Percentiles rank a stretch among this genome's conserved stretches.
phyloP scores from a whole-genome alignment of 2,797 vertebrate genomes.

The Sebastes alutus region DNA sequence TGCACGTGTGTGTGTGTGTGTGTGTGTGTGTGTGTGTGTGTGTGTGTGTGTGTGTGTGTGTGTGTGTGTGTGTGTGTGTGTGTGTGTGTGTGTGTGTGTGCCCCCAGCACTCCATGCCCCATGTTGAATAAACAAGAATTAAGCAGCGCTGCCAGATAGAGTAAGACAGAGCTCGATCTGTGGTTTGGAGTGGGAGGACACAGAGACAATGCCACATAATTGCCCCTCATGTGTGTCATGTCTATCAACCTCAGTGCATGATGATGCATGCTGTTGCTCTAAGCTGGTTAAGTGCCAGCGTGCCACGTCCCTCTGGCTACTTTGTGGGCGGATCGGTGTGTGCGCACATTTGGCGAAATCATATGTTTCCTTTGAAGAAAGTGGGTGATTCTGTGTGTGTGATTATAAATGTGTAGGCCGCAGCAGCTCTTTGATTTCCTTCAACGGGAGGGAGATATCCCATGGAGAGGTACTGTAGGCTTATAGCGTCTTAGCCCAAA shows the following conservation, averaged over 20 bases:
- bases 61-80: background rate
- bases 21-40: background rate
- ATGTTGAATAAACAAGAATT: conserved; percentile 12
- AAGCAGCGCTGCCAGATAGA: conserved; percentile 25
- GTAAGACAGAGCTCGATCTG: conserved; percentile 17
- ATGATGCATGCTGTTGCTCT: conserved; percentile 23
- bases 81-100: background rate
- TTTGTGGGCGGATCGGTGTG: conserved; percentile 31
- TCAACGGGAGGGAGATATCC: conserved; percentile 21
- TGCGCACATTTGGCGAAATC: conserved; percentile 29
- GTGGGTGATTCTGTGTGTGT: conserved; percentile 22
- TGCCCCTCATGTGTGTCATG: conserved; percentile 24
- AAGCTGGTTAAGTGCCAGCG: conserved; percentile 12
- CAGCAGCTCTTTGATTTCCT: conserved; percentile 46
- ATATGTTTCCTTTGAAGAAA: conserved; percentile 35
- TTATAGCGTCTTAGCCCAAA: conserved; percentile 10
- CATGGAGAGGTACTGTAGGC: conserved; percentile 3
- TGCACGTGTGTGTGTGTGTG: background rate
- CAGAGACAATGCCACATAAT: conserved; percentile 20
- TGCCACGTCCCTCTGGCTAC: conserved; percentile 13
- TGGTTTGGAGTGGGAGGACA: conserved; percentile 28
- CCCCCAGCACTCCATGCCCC: conserved; percentile 2
- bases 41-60: background rate
- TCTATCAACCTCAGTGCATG: conserved; percentile 1
- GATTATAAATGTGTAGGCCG: conserved; percentile 29